Evolutionary conservation across 2,113 vertebrate genomes (phyloP).

Genomic region (Hippoglossus stenolepis): DNA sequence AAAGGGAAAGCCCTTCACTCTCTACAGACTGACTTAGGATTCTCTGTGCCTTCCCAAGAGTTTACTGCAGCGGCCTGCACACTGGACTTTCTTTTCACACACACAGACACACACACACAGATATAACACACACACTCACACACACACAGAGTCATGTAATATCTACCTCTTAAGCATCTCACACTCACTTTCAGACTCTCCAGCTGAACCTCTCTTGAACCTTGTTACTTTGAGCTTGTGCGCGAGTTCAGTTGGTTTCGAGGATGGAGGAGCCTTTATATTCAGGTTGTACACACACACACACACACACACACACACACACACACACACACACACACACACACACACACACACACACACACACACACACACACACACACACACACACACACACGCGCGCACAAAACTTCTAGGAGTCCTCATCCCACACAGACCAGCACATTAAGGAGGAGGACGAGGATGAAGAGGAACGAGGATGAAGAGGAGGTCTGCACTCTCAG

Average conservation of each 20-base stretch:
- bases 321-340: not conserved
- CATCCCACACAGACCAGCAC: slow-evolving; percentile 7
- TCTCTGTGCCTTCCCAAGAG: slow-evolving; percentile 72
- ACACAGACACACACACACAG: slow-evolving; percentile 22
- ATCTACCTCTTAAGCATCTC: slow-evolving; percentile 59
- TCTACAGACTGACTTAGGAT: slow-evolving; percentile 76
- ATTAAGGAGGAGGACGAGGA: not conserved
- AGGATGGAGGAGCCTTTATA: slow-evolving; percentile 61
- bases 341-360: too few species aligned
- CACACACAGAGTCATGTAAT: slow-evolving; percentile 33
- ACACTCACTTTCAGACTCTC: slow-evolving; percentile 56
- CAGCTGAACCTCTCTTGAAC: slow-evolving; percentile 68
- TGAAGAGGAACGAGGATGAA: slow-evolving; percentile 31
- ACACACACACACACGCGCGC: not conserved
- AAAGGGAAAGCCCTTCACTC: slow-evolving; percentile 71
- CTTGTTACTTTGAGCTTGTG: slow-evolving; percentile 62
- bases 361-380: not conserved
- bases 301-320: slow-evolving; percentile 40
- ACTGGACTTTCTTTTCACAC: slow-evolving; percentile 46
- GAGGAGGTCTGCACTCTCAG: slow-evolving; percentile 7
- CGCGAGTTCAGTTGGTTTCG: slow-evolving; percentile 55
- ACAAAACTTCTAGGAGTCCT: slow-evolving; percentile 47
- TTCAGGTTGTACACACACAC: slow-evolving; percentile 29
- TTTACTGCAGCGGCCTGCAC: slow-evolving; percentile 59
- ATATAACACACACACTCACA: slow-evolving; percentile 18